A percentile compares a stretch with the other conserved stretches of the same genome.
Evolutionary conservation across 2,113 vertebrate species (phyloP).

Genomic region (Talpa occidentalis): DNA sequence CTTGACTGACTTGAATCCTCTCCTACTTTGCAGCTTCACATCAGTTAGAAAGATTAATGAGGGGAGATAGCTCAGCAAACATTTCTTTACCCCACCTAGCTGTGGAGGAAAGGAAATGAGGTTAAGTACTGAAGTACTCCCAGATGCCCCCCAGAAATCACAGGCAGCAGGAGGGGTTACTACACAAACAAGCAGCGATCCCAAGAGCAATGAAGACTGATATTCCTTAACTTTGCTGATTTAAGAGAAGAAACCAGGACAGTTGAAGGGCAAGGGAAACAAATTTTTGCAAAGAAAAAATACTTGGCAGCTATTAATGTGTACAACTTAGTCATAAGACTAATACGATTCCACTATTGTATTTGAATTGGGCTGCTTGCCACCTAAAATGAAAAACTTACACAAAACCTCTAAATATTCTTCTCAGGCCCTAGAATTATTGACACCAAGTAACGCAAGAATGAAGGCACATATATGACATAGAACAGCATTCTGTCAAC

Average conservation of each 20-base stretch:
- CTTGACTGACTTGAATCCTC: background rate
- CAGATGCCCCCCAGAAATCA: too few species aligned
- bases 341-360: too few species aligned
- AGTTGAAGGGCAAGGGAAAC: constrained; percentile 96
- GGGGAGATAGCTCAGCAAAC: background rate
- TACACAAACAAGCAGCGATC: constrained; percentile 93
- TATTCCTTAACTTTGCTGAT: constrained; percentile 78
- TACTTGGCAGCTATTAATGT: too few species aligned
- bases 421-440: too few species aligned
- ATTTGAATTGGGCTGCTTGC: too few species aligned
- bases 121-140: background rate
- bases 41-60: background rate
- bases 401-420: too few species aligned
- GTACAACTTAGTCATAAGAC: too few species aligned
- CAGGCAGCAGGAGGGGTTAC: constrained; percentile 84
- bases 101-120: background rate
- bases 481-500: too few species aligned
- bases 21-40: background rate
- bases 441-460: too few species aligned
- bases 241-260: constrained; percentile 93
- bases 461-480: too few species aligned
- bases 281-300: too few species aligned
- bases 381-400: too few species aligned
- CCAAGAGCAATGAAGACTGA: constrained; percentile 84
- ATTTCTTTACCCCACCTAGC: background rate